Percentiles rank a stretch among this genome's conserved stretches.
Conservation (phyloP, 2,888 invertebrate species). For the Ryuthela nishihirai region DNA sequence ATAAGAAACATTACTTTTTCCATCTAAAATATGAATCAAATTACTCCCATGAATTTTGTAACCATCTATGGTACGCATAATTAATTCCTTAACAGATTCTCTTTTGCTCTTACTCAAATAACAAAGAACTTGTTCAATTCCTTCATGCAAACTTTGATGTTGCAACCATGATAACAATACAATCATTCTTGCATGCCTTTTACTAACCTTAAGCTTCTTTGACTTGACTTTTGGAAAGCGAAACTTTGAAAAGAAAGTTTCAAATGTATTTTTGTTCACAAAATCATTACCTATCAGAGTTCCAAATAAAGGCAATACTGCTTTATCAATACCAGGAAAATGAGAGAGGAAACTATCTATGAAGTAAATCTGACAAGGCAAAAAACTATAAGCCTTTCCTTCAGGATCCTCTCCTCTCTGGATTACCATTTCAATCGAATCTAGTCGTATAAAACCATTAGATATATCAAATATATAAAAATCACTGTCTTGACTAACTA, state of each 20-base stretch:
- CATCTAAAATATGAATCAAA: constrained; percentile 59
- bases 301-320: constrained; percentile 71
- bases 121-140: constrained; percentile 61
- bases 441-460: constrained; percentile 68
- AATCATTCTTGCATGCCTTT: constrained; percentile 66
- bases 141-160: constrained; percentile 65
- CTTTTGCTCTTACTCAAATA: constrained; percentile 60
- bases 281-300: constrained; percentile 87
- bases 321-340: constrained; percentile 63
- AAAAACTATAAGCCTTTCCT: constrained; percentile 45
- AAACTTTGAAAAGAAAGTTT: constrained; percentile 18
- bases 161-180: constrained; percentile 71
- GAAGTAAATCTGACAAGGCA: constrained; percentile 68
- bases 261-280: constrained; percentile 55
- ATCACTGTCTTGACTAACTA: constrained; percentile 90
- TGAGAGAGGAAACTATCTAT: constrained; percentile 64
- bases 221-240: constrained; percentile 13
- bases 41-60: constrained; percentile 61
- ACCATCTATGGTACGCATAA: constrained; percentile 62
- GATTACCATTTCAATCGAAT: constrained; percentile 43
- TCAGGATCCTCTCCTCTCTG: constrained; percentile 13
- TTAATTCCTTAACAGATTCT: constrained; percentile 56
- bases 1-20: background rate
- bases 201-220: constrained; percentile 51
- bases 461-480: constrained; percentile 82